phyloP scores from a whole-genome alignment of 2,113 vertebrate species.

The Otis tarda region DNA sequence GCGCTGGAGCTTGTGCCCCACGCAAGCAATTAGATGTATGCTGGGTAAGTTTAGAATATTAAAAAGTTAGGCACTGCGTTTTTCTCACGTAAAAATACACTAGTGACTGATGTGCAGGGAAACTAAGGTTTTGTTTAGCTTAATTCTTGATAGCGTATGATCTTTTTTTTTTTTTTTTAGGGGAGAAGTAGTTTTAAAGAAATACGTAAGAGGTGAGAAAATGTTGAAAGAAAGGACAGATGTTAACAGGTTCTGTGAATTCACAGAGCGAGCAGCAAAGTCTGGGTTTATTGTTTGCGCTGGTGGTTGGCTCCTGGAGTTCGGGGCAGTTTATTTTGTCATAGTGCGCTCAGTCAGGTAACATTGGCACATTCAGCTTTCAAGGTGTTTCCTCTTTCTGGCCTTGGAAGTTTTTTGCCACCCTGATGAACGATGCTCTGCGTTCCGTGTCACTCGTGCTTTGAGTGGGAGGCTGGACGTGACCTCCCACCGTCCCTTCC shows the following conservation, averaged over 20 bases:
- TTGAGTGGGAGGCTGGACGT: neutral
- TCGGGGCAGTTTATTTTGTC: neutral
- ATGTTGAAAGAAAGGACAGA: neutral
- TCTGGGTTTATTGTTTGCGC: neutral
- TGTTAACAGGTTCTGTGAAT: neutral
- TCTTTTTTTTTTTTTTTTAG: neutral
- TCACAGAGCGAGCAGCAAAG: neutral
- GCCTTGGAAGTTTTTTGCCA: neutral
- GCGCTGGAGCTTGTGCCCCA: neutral
- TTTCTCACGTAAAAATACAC: neutral
- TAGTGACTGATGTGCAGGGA: neutral
- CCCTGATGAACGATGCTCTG: too few species aligned
- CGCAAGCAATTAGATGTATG: fast-evolving
- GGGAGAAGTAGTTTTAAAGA: neutral
- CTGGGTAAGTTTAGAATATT: neutral
- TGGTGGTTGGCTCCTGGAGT: neutral
- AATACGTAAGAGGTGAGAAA: neutral
- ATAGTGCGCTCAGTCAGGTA: fast-evolving
- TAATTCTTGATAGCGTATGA: neutral
- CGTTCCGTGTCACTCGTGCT: fast-evolving
- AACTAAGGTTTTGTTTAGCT: neutral
- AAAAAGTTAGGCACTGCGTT: neutral
- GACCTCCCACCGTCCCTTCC: neutral
- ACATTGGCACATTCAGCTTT: fast-evolving
- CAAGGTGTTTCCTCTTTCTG: neutral